These are phyloP conservation scores for Lordiphosa stackelbergi DNA, from an alignment of 1,140 invertebrate species.

Conservation along the genomic window DNA sequence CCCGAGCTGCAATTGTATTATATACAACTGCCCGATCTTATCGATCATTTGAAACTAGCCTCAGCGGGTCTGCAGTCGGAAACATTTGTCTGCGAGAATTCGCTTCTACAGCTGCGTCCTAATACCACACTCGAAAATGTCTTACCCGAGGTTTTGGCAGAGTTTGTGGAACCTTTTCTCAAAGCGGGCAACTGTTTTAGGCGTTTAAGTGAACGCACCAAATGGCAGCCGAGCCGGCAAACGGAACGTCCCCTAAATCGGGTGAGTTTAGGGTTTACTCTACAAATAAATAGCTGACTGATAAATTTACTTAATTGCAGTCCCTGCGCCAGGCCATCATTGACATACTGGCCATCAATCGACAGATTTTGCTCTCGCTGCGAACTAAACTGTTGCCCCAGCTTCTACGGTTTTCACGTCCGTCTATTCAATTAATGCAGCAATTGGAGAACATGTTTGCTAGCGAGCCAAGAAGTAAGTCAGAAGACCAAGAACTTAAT, in stretches of 20 bases:
- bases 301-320: conserved; percentile 16
- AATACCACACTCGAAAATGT: conserved; percentile 42
- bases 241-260: conserved; percentile 39
- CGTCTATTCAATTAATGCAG: conserved; percentile 28
- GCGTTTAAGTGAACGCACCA: conserved; percentile 28
- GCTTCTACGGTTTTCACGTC: conserved; percentile 5
- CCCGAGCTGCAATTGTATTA: conserved; percentile 9
- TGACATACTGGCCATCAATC: conserved; percentile 24
- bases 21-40: conserved; percentile 14
- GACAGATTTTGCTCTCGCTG: conserved; percentile 30
- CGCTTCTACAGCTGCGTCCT: conserved; percentile 19
- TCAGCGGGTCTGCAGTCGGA: conserved; percentile 78
- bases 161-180: conserved; percentile 52
- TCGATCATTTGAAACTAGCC: conserved; percentile 42
- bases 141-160: conserved; percentile 43
- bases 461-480: conserved; percentile 31
- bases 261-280: conserved; percentile 29
- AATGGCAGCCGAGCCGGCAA: conserved; percentile 8
- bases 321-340: conserved; percentile 38
- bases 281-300: conserved; percentile 7
- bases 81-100: conserved; percentile 58
- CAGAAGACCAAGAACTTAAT: not conserved
- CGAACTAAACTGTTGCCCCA: conserved; percentile 19
- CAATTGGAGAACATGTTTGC: conserved; percentile 39
- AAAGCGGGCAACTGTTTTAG: conserved; percentile 54